Conservation (phyloP, 1,140 invertebrate species). For the Penaeus chinensis region DNA sequence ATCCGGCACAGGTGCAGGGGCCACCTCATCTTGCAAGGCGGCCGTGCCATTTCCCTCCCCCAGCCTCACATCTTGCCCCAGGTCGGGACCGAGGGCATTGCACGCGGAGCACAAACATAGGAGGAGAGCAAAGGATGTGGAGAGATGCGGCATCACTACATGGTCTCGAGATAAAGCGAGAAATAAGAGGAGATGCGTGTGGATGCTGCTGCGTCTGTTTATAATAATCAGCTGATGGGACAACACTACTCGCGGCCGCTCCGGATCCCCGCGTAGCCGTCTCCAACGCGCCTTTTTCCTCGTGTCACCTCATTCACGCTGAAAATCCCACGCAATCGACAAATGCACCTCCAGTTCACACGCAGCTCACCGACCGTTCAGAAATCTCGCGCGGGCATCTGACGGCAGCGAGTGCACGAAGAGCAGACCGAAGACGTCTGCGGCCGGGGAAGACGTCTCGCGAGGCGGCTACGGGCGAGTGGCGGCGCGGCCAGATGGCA, state of each 20-base stretch:
- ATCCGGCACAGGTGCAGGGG: too few relatives aligned
- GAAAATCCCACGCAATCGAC: too few relatives aligned
- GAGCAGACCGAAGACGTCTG: neutral
- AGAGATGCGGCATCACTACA: neutral
- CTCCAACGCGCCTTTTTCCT: neutral
- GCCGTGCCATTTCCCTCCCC: too few relatives aligned
- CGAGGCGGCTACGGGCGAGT: neutral
- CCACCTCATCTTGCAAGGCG: too few relatives aligned
- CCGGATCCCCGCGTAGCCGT: neutral
- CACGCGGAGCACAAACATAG: too few relatives aligned
- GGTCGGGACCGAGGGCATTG: too few relatives aligned
- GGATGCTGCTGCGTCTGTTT: constrained; percentile 44
- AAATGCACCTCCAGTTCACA: too few relatives aligned
- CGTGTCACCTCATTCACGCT: neutral
- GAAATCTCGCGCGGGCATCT: too few relatives aligned
- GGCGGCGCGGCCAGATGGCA: constrained; percentile 37
- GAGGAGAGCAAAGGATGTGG: too few relatives aligned
- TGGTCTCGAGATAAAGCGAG: neutral
- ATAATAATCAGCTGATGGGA: constrained; percentile 57
- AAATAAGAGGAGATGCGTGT: neutral
- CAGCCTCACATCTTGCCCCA: too few relatives aligned
- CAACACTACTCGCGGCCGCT: constrained; percentile 20
- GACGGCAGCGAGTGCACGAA: too few relatives aligned
- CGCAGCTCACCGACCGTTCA: too few relatives aligned
- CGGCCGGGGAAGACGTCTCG: neutral